phyloP scores from a whole-genome alignment of 37 sponge, comb jelly and placozoan genomes.

The Crambe crambe region DNA sequence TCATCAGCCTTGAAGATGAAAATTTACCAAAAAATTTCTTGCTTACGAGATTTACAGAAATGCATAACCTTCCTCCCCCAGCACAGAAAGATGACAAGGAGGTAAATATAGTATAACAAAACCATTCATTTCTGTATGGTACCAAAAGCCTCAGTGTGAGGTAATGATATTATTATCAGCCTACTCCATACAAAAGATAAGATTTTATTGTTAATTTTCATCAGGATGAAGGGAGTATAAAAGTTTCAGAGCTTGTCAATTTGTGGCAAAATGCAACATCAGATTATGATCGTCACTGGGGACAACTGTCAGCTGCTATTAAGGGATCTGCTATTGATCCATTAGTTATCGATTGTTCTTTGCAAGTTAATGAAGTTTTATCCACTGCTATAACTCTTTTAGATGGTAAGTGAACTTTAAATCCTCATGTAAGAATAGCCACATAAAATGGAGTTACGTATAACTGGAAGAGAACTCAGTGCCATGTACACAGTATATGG shows the following conservation, averaged over 20 bases:
- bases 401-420: conserved; percentile 44
- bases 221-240: neutral
- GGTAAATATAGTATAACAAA: neutral
- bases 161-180: neutral
- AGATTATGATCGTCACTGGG: conserved; percentile 63
- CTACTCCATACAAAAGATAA: neutral
- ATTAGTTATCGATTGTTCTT: conserved; percentile 45
- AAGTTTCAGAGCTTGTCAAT: conserved; percentile 20
- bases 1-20: conserved; percentile 74
- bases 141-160: too few species aligned
- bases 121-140: neutral
- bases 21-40: conserved; percentile 38
- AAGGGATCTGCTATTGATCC: conserved; percentile 87
- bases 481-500: too few species aligned
- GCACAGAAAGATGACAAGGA: neutral
- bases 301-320: conserved; percentile 56
- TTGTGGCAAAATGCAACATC: conserved; percentile 49
- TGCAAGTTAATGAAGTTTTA: conserved; percentile 13
- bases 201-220: neutral
- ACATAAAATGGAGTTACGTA: too few species aligned
- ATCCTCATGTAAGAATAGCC: too few species aligned
- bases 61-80: conserved; percentile 47
- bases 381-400: conserved; percentile 20
- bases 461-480: too few species aligned
- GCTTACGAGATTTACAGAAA: conserved; percentile 26